Evolutionary conservation across 2,113 vertebrate species (phyloP), one percentile per base, ranked within the genome.

Genomic region (Telmatochromis sp.): DNA sequence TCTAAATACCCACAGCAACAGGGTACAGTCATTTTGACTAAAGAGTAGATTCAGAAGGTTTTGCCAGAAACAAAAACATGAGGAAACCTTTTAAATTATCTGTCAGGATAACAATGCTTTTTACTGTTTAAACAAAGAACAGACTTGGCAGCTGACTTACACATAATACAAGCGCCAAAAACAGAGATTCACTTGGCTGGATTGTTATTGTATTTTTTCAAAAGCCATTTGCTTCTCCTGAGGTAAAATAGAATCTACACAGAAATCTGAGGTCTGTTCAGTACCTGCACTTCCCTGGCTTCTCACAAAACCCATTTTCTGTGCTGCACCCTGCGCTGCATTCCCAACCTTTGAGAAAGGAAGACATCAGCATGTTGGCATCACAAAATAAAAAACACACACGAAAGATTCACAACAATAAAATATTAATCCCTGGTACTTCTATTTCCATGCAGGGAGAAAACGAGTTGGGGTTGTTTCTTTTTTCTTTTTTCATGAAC

Each of bases 201-300:
- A 40, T n/a, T 80, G 15, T 21, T 23, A 65, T 21, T 83, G 21
- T 45, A 54, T 70, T 80, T 81, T 14, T 82, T 14, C 15, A 7
- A 60, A 19, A 70, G 23, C 73, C 11, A 88, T 83, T 90, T 21
- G 40, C 73, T 82, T 49, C 26, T 31, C 15, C 15, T 78, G 42
- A 78, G 23, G 15, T 31, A 37, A 90, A 37, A 47, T 9, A 53
- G 82, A 80, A 51, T 93, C 65, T 84, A 53, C 75, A 88, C 45
- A 58, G 80, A 83, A 88, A 82, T 86, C 57, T 49, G 82, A 55
- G 75, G 53, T 78, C 40, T 12, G 45, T 81, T 85, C 79, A 55
- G 94, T 97, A 99, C 98, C 98, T 99, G 98, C 98, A 99, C 93
- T 97, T 96, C 88, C 95, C 96, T 68, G 96, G 94, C 91, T 96